Base-by-base conservation (phyloP, 2,797 vertebrate genomes). In the Pyrocephalus nanus region DNA sequence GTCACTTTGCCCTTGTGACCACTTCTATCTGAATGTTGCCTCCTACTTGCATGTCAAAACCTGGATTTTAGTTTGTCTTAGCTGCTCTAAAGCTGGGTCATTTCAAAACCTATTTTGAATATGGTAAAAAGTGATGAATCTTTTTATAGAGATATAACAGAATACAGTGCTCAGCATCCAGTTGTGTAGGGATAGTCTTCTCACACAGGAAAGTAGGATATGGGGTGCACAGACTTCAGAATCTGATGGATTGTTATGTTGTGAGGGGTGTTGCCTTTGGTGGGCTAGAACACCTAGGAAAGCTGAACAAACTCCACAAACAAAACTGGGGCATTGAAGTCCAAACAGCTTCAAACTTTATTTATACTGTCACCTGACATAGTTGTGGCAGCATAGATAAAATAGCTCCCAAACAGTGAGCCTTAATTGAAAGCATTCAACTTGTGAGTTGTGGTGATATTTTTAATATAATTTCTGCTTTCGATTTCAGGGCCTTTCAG, bases 401-500 rank as follows among this genome's bases (percentile, higher is more conserved):
- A 88, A 74, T 12, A 34, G 19, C 21, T 92, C 19, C 21, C 23
- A 69, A 58, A 25, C 8, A n/a, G 11, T 57, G 30, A 65, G 12
- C 53, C 12, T 34, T 34, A 34, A 42, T 3, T 62, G 34, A 89
- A 88, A 43, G 36, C 18, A 12, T 88, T 62, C n/a, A 93, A 88
- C 58, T 61, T 0, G 0, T 38, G 32, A 54, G 13, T 60, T 53
- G 15, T 78, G 30, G 21, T 2, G 30, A 0, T 38, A 91, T 93
- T 61, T 95, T 40, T 19, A 13, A 96, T 93, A 51, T 32, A 61
- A 17, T 84, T 97, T 96, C 71, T 96, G 57, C 75, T 97, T 94
- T 94, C 96, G 69, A 87, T 97, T 88, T 32, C 92, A 99, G 99
- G 99, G 96, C 98, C 98, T 97, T 98, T 99, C 98, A 99, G 98